Evolutionary conservation across 2,797 vertebrate species (phyloP).

Genomic region (Moxostoma hubbsi): DNA sequence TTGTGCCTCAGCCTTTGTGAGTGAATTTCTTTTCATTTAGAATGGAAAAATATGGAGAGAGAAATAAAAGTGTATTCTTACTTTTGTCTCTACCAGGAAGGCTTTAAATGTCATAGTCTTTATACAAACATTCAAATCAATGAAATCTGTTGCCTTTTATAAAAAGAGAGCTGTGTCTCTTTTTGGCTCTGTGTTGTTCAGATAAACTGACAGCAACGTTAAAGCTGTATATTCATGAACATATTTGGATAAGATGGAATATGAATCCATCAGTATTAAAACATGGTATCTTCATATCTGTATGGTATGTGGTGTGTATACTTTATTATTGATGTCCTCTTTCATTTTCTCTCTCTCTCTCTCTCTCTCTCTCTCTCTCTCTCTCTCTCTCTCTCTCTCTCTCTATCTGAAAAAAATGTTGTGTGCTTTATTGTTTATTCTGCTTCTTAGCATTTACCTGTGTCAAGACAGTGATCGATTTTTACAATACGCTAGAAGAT

Average conservation of each 20-base stretch:
- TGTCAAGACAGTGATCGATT: constrained; percentile 32
- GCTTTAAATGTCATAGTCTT: constrained; percentile 26
- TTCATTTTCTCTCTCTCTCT: constrained; percentile 31
- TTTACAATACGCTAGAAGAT: constrained; percentile 35
- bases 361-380: background rate
- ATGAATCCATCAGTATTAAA: constrained; percentile 48
- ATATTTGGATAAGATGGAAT: constrained; percentile 27
- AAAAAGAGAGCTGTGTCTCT: constrained; percentile 1
- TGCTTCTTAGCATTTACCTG: constrained; percentile 39
- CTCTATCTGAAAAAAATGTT: constrained; percentile 22
- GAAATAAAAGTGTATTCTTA: constrained; percentile 9
- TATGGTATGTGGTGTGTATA: constrained; percentile 54
- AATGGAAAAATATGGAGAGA: constrained; percentile 13
- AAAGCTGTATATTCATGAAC: constrained; percentile 27
- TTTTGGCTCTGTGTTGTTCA: constrained; percentile 20
- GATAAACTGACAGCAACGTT: background rate
- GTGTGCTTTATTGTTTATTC: constrained; percentile 36
- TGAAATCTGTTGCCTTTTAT: background rate
- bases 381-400: constrained; percentile 12
- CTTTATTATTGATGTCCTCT: constrained; percentile 44
- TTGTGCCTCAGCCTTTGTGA: constrained; percentile 21
- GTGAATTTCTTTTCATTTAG: constrained; percentile 35
- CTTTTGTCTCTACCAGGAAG: background rate
- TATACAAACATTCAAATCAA: constrained; percentile 25
- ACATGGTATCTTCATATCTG: constrained; percentile 47